Evolutionary conservation across 92 coral and sea anemone genomes (phyloP), one percentile per base, ranked within the genome.

Genomic region (Heteractis magnifica): DNA sequence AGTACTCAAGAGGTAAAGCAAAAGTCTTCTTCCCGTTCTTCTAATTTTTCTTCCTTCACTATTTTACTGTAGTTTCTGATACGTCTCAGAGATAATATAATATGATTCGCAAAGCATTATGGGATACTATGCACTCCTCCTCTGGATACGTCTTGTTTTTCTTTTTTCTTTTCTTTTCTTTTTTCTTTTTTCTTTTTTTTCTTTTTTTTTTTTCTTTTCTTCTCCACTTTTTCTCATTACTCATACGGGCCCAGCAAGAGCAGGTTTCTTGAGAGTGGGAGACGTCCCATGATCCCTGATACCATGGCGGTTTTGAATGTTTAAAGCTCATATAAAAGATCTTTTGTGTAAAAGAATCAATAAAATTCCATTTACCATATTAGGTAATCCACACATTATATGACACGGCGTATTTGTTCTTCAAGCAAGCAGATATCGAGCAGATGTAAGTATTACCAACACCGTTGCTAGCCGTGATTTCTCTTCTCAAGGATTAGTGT

Each of bases 381-480:
- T 75, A 93, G 98, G 90, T 93, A 14, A 91, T 92, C 92, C 93
- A 92, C 72, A 93, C 92, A 34, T 79, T 93, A 64, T 83, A 92
- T 20, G 98, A 93, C 64, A 89, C 90, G 64, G 89, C 93, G 59
- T 94, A 93, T 80, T 79, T 93, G 78, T 93, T 92, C 77, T 93
- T 91, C 75, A 84, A 91, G 7, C 94, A 92, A 71, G 89, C 87
- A 48, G 98, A 95, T 75, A 55, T 95, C 10, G 89, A 74, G 10
- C 65, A 88, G 59, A 88, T 94, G 98, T 94, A 52, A 92, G 98
- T 95, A 73, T 76, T 21, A 53, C 13, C 13, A 53, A 8, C 58
- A 53, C 44, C 44, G 44, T 34, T 34, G 44, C 44, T 34, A 34
- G 44, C 44, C 44, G 44, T 34, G 1, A 34, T 34, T 34, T 62